Evolutionary conservation across 1,140 invertebrate genomes (phyloP), one percentile per base, ranked within the genome.

Genomic region (Drosophila nasuta): DNA sequence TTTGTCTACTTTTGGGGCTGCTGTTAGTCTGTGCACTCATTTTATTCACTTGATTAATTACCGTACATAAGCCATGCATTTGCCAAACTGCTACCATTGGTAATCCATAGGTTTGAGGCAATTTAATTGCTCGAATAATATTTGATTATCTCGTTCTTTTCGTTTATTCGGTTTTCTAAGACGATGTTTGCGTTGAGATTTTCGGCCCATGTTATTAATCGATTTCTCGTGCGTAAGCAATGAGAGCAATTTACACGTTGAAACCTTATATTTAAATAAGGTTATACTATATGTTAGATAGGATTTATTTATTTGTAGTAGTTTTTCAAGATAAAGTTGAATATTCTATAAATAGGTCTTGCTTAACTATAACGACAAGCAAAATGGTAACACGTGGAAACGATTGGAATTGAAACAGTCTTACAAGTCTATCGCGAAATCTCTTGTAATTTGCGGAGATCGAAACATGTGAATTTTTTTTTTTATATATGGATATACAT

Each of bases 41-140:
- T 60, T 58, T 20, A 41, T 48, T 72, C 54, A 65, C 28, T 65
- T 76, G 74, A 76, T 76, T 76, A 76, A 76, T 76, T 76, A 72
- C 68, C 28, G 59, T 76, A 66, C 52, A 52, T 57, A 76, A 60
- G 74, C 52, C 56, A 59, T 72, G 59, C 68, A 72, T 72, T 75
- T 71, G 60, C 52, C 45, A 71, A 58, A 69, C 45, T 46, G 33
- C 41, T 71, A 30, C 38, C 49, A 64, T 51, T 70, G 67, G 64
- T 63, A 35, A 43, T 46, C 6, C 10, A 45, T 63, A 8, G 11
- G 10, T 20, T 35, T 13, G n/a, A 5, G 41, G 11, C n/a, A 11
- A 51, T 70, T 75, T 70, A 75, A 75, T 75, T 63, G 72, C 59
- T 75, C 33, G 49, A 51, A 63, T 70, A 75, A 75, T 75, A 64